A percentile compares a stretch with the other conserved stretches of the same genome.
These are phyloP conservation scores for Pitta sordida DNA, from an alignment of 2,113 vertebrate genomes.

Conservation along the genomic window DNA sequence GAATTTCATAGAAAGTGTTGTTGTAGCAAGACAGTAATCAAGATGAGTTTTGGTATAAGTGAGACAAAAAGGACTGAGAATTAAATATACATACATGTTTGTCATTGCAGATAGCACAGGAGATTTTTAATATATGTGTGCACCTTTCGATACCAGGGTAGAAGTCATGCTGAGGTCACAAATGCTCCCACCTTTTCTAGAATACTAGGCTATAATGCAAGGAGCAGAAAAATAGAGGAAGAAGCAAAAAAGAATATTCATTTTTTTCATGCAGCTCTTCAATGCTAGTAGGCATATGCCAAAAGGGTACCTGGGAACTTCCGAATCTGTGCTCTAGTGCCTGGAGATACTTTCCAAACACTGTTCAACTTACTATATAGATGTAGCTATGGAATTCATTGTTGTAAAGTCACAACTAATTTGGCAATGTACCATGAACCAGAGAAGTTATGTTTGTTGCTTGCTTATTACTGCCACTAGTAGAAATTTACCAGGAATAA, in stretches of 20 bases:
- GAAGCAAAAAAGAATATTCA: background rate
- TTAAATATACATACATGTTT: background rate
- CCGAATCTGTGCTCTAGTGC: background rate
- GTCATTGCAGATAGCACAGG: background rate
- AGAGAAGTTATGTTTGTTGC: background rate
- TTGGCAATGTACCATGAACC: background rate
- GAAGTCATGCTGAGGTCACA: background rate
- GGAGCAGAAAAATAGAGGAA: background rate
- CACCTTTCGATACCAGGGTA: background rate
- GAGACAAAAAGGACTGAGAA: background rate
- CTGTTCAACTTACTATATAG: background rate
- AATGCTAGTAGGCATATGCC: background rate
- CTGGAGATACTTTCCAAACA: background rate
- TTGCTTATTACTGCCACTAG: background rate
- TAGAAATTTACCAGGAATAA: background rate
- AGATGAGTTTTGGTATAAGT: background rate
- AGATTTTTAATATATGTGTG: background rate
- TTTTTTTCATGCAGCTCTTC: background rate
- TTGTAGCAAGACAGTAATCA: slow-evolving; percentile 12
- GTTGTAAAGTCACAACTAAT: background rate
- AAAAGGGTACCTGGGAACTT: background rate
- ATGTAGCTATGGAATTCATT: background rate
- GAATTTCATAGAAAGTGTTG: background rate
- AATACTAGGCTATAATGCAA: background rate
- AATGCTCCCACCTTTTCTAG: background rate